Base-by-base conservation (phyloP, 2,113 vertebrate species). In the Ceyx margarethae region DNA sequence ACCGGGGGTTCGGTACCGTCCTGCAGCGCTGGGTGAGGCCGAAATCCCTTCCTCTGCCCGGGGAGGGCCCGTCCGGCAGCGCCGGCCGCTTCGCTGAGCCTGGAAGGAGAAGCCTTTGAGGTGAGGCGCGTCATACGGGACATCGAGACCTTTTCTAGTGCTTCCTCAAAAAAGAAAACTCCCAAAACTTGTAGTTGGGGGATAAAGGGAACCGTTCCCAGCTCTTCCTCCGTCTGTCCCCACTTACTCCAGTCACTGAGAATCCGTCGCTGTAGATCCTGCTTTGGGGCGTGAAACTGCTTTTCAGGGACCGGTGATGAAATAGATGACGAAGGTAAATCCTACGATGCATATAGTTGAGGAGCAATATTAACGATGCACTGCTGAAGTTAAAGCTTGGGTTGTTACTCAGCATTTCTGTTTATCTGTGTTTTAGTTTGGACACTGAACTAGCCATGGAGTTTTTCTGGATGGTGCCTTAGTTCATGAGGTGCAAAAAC, bases 261-360 rank as follows among this genome's bases (percentile, higher is more conserved):
- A 31, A 8, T 40, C 64, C 3, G 42, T 5, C 19, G 1, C 16
- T 7, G 2, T 0, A 10, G 15, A 7, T 16, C 2, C 20, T 6
- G 23, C 42, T 40, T 20, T 1, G 1, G 2, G 2, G 28, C 21
- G 10, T 5, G 13, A 76, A 56, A 21, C 25, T 8, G 48, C 21
- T 46, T 31, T 16, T 25, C 5, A 51, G 22, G 3, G 13, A 16
- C 21, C 37, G 4, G 4, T 5, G 20, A 13, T 16, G 48, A 68
- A 81, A 58, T 2, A 11, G 8, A 10, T 45, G 10, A 29, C 50
- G 43, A 85, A 54, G 6, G 31, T 31, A 42, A 85, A 3, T 8
- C 6, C 5, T 11, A 1, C 8, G 18, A 51, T 42, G 53, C 18
- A 40, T 65, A 17, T 2, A 54, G 13, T 11, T 76, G 62, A 33